Evolutionary conservation across 2,797 vertebrate species (phyloP), one percentile per base, ranked within the genome.

Genomic region (Lacerta viridis): DNA sequence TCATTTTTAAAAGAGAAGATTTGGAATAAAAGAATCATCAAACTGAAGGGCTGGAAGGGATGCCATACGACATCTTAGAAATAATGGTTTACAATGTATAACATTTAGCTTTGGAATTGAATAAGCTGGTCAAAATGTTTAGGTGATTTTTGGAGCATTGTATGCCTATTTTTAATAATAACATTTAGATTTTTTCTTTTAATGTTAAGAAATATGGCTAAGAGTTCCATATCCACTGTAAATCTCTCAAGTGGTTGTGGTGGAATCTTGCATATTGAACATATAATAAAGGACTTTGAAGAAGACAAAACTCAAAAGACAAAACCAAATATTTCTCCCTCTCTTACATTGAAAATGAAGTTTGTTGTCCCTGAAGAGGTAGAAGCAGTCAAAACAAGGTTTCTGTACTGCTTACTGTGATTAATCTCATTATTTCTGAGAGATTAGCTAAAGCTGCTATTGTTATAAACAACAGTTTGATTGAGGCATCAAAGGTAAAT

Each of bases 401-500:
- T 92, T 93, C 83, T 4, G 2, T 81, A 92, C 91, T 88, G 86
- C 89, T 90, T 93, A 80, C 88, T 92, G 80, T 89, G 92, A 92
- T 88, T 94, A 89, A 94, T 94, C 87, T 93, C 89, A 92, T 78
- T 87, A 88, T 93, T 94, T 93, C 84, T 36, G 77, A 90, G 89
- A 87, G 87, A 91, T 93, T 93, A 94, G 86, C 90, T 85, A 80
- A 64, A 29, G 43, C 20, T 91, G 59, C 90, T 23, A 39, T 33
- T 86, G 93, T 89, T 92, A 91, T 18, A 94, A 93, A 90, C 5
- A 85, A 18, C 87, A 90, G 77, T 89, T 91, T 91, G 92, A 95
- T n/a, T 87, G 93, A 94, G 89, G 93, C 93, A 91, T 93, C 92
- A 94, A 93, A 74, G 91, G 64, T 80, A 92, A 90, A 90, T 94